Conservation (phyloP, 2,888 invertebrate species). For the Xestia rhomboidea region DNA sequence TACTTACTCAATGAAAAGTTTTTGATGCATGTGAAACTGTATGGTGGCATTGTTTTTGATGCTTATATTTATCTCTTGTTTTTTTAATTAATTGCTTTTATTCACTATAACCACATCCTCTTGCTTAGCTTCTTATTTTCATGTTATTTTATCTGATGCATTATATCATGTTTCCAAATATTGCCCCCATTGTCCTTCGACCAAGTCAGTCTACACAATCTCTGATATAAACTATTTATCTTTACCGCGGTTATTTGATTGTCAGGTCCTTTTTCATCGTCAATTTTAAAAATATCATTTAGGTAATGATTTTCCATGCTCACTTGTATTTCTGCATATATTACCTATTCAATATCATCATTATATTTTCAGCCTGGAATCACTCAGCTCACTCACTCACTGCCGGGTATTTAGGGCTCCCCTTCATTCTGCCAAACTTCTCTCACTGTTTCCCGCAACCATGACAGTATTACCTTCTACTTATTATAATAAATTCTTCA, state of each 20-base stretch:
- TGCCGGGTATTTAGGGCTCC: too few relatives aligned
- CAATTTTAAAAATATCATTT: not conserved
- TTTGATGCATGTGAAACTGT: conserved; percentile 4
- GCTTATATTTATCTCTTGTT: not conserved
- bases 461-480: not conserved
- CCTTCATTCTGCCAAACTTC: too few relatives aligned
- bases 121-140: not conserved
- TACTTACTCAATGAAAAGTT: conserved; percentile 31
- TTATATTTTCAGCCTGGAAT: too few relatives aligned
- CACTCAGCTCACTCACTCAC: too few relatives aligned
- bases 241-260: not conserved
- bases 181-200: not conserved
- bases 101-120: too few relatives aligned
- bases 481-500: not conserved
- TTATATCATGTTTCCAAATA: not conserved
- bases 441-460: too few relatives aligned
- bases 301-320: not conserved
- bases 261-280: not conserved
- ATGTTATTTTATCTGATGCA: not conserved
- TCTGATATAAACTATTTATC: not conserved
- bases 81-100: not conserved
- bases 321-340: not conserved
- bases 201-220: too few relatives aligned
- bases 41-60: not conserved
- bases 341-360: not conserved